Evolutionary conservation across 2,113 vertebrate genomes (phyloP).

Genomic region (Platycercus adscitus): DNA sequence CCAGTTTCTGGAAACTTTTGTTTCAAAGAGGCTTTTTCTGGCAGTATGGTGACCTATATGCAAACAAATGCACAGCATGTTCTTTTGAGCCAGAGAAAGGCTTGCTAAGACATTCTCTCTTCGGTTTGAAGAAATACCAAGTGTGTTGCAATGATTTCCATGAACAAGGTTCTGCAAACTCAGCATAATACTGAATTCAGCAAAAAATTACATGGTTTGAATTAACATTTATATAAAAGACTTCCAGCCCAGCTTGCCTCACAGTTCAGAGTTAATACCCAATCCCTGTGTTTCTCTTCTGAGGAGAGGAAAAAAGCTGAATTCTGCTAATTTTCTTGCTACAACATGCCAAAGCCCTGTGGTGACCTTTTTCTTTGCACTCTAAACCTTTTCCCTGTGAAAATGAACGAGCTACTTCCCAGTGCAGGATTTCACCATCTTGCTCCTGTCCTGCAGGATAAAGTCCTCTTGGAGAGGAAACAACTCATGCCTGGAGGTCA

Average conservation of each 20-base stretch:
- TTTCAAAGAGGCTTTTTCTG: conserved; percentile 65
- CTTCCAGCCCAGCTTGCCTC: conserved; percentile 12
- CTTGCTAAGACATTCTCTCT: conserved; percentile 77
- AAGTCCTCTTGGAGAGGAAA: conserved; percentile 43
- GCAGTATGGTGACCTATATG: conserved; percentile 61
- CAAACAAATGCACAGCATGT: conserved; percentile 67
- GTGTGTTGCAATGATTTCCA: conserved; percentile 77
- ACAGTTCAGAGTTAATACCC: background rate
- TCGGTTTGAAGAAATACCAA: conserved; percentile 75
- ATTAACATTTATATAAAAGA: conserved; percentile 35
- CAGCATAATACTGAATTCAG: conserved; percentile 75
- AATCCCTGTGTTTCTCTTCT: background rate
- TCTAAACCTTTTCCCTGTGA: background rate
- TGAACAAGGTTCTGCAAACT: conserved; percentile 70
- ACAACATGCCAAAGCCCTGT: background rate
- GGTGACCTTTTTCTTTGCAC: background rate
- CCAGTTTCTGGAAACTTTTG: conserved; percentile 76
- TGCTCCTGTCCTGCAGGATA: background rate
- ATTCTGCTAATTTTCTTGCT: background rate
- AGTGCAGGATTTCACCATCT: background rate
- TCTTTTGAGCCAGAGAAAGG: conserved; percentile 73
- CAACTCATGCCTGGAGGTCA: background rate
- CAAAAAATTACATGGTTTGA: conserved; percentile 57
- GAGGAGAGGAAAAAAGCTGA: background rate
- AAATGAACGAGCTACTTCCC: background rate